Conservation (phyloP, 1,140 invertebrate genomes). For the Formica selysi region DNA sequence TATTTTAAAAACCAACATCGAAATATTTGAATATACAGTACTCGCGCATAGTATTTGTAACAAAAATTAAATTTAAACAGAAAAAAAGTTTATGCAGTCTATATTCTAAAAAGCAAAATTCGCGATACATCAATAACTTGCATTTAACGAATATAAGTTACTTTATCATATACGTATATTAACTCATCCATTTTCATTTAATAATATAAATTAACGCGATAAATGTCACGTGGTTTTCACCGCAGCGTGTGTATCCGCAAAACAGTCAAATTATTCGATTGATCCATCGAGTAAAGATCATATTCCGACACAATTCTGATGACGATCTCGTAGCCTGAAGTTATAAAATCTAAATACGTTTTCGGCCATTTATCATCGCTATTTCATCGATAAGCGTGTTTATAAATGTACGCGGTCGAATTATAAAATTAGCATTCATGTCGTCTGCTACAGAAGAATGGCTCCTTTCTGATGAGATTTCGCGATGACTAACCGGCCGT, state of each 20-base stretch:
- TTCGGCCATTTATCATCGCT: not conserved
- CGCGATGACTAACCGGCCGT: conserved; percentile 20
- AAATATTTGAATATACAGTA: not conserved
- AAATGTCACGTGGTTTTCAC: conserved; percentile 43
- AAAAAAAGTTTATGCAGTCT: not conserved
- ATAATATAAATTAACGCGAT: conserved; percentile 38
- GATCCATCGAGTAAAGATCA: not conserved
- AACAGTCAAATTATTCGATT: conserved; percentile 22
- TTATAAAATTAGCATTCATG: conserved; percentile 6
- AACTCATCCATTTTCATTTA: conserved; percentile 7
- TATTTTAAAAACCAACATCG: not conserved
- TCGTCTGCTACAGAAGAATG: not conserved
- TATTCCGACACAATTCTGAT: not conserved
- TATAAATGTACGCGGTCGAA: not conserved
- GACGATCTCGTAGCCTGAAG: not conserved
- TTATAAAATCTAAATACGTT: conserved; percentile 15
- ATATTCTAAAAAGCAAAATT: not conserved
- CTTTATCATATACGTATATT: conserved; percentile 7
- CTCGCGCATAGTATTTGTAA: not conserved
- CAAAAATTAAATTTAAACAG: not conserved
- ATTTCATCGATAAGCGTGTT: conserved; percentile 3
- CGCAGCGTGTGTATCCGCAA: conserved; percentile 8
- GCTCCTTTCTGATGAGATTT: not conserved
- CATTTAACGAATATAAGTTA: conserved; percentile 31
- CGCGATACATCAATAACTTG: conserved; percentile 1